Percentiles rank a stretch among this genome's conserved stretches.
phyloP scores from a whole-genome alignment of 1,140 invertebrate genomes.

The Phthorimaea operculella region DNA sequence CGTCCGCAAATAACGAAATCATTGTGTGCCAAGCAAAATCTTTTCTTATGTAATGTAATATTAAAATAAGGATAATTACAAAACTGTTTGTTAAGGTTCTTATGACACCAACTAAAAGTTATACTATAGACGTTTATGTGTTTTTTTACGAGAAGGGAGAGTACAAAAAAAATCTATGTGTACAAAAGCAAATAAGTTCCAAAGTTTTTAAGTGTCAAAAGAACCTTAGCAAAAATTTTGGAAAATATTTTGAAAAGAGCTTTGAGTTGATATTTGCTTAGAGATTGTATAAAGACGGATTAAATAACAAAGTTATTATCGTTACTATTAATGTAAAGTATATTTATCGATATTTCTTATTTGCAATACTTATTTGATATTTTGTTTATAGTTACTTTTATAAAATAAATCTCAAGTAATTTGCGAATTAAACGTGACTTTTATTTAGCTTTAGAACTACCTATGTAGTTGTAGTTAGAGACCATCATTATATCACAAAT shows the following conservation, averaged over 20 bases:
- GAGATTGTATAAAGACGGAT: background rate
- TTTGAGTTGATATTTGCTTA: background rate
- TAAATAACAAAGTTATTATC: slow-evolving; percentile 4
- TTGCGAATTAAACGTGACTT: slow-evolving; percentile 29
- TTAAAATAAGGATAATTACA: no score
- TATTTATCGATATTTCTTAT: slow-evolving; percentile 9
- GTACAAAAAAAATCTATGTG: no score
- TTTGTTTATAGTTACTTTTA: slow-evolving; percentile 51
- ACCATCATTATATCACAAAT: no score
- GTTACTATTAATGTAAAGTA: slow-evolving; percentile 5
- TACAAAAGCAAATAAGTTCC: no score
- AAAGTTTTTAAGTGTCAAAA: no score
- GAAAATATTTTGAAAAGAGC: background rate
- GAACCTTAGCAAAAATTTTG: no score
- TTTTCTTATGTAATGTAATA: background rate
- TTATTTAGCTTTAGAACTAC: slow-evolving; percentile 15
- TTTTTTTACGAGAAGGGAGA: no score
- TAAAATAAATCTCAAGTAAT: slow-evolving; percentile 47
- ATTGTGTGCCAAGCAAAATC: background rate
- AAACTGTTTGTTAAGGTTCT: no score
- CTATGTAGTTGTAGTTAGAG: no score
- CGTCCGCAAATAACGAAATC: background rate
- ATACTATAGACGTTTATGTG: no score
- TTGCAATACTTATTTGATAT: slow-evolving; percentile 27
- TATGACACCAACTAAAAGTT: no score